Base-by-base conservation (phyloP, 2,113 vertebrate species). In the Oncorhynchus mykiss region DNA sequence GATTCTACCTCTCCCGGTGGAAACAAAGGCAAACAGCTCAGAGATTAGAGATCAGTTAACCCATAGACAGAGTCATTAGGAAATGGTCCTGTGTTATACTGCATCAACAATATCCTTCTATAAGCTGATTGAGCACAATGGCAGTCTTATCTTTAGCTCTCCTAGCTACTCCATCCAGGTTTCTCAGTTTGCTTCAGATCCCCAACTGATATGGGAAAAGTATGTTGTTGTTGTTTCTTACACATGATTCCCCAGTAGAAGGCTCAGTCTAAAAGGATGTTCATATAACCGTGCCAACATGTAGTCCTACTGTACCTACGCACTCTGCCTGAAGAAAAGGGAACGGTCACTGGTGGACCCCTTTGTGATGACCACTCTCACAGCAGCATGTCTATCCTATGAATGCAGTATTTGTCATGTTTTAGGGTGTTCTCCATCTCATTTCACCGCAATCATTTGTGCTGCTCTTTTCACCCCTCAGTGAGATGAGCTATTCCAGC, bases 391-490 rank as follows among this genome's bases (percentile, higher is more conserved):
- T 22, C 72, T 80, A 83, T 85, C 66, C 79, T 86, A 54, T 18
- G 16, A 54, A 54, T 54, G 51, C 14, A 18, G 51, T 54, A 18
- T 18, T 54, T 54, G 16, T 54, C 79, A 69, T 60, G 64, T 80
- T 62, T 16, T 18, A 14, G 16, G 5, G 16, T 7, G 20, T 45
- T 45, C 39, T 45, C 39, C 11, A 39, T 80, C 72, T 77, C 39
- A 77, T 85, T 89, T 85, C 79, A 79, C 79, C 84, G 77, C 82
- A n/a, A 77, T 78, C 77, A 60, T 62, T 45, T 78, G 54, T 16
- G 57, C 72, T 75, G 85, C 81, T 86, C 78, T 87, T 88, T 87
- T 79, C 76, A 78, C 76, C 70, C 67, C 78, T 79, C 86, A 77
- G 73, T 84, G 79, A 85, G 85, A 87, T 82, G 45, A 88, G 77